Evolutionary conservation across 2,888 invertebrate species (phyloP).

Genomic region (Caenorhabditis japonica): DNA sequence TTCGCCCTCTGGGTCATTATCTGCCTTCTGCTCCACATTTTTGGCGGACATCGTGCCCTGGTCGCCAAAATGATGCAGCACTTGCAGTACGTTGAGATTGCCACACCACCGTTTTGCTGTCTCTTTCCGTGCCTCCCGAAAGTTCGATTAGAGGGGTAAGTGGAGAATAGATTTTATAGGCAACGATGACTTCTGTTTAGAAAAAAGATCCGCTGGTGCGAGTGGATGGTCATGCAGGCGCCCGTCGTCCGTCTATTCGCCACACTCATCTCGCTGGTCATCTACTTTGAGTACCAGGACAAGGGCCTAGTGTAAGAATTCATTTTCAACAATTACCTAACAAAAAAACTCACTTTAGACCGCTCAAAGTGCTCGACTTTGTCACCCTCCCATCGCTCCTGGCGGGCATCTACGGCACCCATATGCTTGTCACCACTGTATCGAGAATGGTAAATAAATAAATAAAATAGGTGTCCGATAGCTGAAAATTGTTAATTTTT

Average conservation of each 20-base stretch:
- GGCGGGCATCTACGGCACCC: conserved; percentile 75
- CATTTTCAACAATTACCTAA: no score
- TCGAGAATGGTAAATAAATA: conserved; percentile 61
- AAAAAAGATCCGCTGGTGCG: conserved; percentile 68
- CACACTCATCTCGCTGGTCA: conserved; percentile 70
- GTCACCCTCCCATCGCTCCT: conserved; percentile 72
- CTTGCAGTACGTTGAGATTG: conserved; percentile 58
- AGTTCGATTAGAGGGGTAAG: conserved; percentile 66
- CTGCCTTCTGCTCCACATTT: conserved; percentile 73
- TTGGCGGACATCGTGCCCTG: conserved; percentile 69
- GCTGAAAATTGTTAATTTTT: conserved; percentile 5
- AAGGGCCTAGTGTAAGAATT: conserved; percentile 70
- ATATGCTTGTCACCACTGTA: conserved; percentile 75
- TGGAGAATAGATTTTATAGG: not conserved
- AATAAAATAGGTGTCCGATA: no score
- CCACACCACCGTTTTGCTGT: conserved; percentile 76
- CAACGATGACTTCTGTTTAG: conserved; percentile 32
- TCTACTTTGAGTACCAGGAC: conserved; percentile 73
- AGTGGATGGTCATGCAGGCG: conserved; percentile 73
- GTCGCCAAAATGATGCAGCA: conserved; percentile 61
- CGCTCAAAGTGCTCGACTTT: conserved; percentile 73
- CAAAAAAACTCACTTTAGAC: conserved; percentile 44
- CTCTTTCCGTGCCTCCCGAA: conserved; percentile 75
- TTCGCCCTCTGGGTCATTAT: conserved; percentile 74
- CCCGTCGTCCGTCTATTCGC: conserved; percentile 71